Conservation (phyloP, 2,113 vertebrate genomes). For the Stercorarius parasiticus region DNA sequence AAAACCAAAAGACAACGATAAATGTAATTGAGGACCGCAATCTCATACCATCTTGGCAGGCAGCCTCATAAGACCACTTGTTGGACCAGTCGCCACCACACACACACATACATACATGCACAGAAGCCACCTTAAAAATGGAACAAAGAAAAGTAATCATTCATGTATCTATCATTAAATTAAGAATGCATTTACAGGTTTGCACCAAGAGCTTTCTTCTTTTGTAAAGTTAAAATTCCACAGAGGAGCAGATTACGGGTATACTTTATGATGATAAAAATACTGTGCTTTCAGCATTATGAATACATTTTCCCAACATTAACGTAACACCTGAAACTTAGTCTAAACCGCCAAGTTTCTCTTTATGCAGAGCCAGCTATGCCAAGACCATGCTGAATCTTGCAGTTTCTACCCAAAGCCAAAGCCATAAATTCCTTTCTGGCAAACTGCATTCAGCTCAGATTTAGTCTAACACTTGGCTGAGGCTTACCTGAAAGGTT, state of each 20-base stretch:
- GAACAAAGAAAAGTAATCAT: neutral
- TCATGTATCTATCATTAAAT: neutral
- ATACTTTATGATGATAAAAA: neutral
- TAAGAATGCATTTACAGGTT: neutral
- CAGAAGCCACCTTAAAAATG: neutral
- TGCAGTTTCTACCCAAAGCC: neutral
- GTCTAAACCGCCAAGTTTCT: neutral
- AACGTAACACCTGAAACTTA: neutral
- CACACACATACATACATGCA: neutral
- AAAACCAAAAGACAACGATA: neutral
- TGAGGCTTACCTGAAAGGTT: neutral
- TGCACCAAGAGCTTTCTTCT: neutral
- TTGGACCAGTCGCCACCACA: neutral
- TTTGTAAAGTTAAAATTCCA: neutral
- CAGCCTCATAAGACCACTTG: neutral
- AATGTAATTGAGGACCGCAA: neutral
- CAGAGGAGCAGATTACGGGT: neutral
- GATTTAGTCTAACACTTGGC: conserved; percentile 16
- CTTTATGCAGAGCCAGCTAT: neutral
- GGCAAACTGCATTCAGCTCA: neutral
- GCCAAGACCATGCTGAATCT: conserved; percentile 2
- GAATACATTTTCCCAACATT: neutral
- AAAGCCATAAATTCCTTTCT: conserved; percentile 32
- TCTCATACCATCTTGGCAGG: neutral
- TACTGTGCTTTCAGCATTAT: neutral